Evolutionary conservation across 2,113 vertebrate genomes (phyloP), one percentile per base, ranked within the genome.

Genomic region (Okapia johnstoni): DNA sequence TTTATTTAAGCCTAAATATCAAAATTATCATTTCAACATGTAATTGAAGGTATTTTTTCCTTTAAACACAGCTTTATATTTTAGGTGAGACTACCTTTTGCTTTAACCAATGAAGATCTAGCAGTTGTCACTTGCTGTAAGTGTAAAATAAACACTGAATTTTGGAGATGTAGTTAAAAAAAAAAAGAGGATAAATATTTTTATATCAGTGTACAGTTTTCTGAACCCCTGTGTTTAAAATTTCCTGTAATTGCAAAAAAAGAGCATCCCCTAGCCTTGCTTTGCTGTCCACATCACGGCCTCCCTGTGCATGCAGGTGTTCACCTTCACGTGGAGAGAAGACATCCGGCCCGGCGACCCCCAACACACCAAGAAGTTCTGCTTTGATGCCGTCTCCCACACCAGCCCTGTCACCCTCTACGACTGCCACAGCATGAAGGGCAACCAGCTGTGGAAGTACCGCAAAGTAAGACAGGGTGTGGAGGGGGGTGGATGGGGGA

Each of bases 391-490:
- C 70, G 93, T 99, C 88, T 99, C 99, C 25, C 99, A 99, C 98
- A 99, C 98, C 98, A 99, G 99, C 98, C 99, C 99, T 0, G 99
- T 99, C 90, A 99, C 99, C 0, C 99, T 99, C 90, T 99, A 99
- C 14, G 99, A 99, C 98, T 99, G 99, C 52, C 99, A 99, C 73
- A 99, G 99, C 97, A 99, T 99, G 99, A 99, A 99, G 98, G 99
- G 99, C 4, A 99, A 99, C 99, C 99, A 99, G 99, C 99, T 99
- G 85, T 99, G 99, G 99, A 99, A 99, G 98, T 99, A 99, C 98
- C 98, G 99, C 61, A 99, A 99, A 99, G 99, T 99, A 98, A 98
- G 99, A 14, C 43, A 8, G 63, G n/a, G 2, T 4, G 1, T 7
- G 28, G 5, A 9, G 61, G 16, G 0, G 23, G 70, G 23, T 43